phyloP scores from a whole-genome alignment of 2,797 vertebrate genomes.

The Chelon auratus region DNA sequence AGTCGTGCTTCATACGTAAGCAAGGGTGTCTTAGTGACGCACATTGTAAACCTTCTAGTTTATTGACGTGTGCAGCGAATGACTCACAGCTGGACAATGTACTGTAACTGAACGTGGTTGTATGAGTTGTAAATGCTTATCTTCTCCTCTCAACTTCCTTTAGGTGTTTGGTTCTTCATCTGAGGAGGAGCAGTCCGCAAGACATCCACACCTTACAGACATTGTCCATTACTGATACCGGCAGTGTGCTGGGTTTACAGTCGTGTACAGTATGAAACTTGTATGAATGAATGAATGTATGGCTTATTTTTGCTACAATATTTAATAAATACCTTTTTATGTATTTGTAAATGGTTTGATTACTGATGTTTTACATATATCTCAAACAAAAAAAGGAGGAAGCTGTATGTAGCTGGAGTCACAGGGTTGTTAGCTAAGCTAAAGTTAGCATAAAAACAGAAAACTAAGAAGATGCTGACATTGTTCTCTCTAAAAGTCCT shows the following conservation, averaged over 20 bases:
- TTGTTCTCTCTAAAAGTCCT: not conserved
- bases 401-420: not conserved
- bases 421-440: not conserved
- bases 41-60: not conserved
- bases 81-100: not conserved
- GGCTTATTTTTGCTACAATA: not conserved
- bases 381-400: not conserved
- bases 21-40: not conserved
- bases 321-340: slow-evolving; percentile 18
- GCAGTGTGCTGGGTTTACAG: slow-evolving; percentile 6
- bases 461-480: not conserved
- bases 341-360: slow-evolving; percentile 1
- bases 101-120: not conserved
- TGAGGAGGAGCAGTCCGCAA: slow-evolving; percentile 12
- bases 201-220: not conserved
- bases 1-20: slow-evolving; percentile 7
- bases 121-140: not conserved
- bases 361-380: not conserved
- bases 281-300: not conserved
- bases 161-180: slow-evolving; percentile 29
- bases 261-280: not conserved
- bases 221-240: not conserved
- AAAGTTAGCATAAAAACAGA: not conserved
- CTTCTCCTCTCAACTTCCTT: slow-evolving; percentile 12
- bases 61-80: no score